These are phyloP conservation scores for Harpalus rubripes DNA, from an alignment of 2,888 invertebrate species.

Conservation along the genomic window DNA sequence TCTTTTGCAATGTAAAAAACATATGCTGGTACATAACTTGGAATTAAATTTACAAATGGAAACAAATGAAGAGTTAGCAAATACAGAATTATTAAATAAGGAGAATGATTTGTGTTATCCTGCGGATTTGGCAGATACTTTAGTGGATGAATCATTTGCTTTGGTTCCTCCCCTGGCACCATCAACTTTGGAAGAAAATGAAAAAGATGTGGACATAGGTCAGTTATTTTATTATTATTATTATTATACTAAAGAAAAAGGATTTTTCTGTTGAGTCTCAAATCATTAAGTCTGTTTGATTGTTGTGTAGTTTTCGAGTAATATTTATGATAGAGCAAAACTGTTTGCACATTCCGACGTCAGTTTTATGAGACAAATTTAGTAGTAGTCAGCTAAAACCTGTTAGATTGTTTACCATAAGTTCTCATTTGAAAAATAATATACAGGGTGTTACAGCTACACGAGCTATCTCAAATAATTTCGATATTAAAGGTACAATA, in stretches of 20 bases:
- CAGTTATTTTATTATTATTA: constrained; percentile 2
- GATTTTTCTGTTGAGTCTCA: not conserved
- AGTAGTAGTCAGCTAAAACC: too few species aligned
- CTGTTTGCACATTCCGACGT: too few species aligned
- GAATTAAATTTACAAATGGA: constrained; percentile 54
- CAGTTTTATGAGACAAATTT: too few species aligned
- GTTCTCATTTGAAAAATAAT: too few species aligned
- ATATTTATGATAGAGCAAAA: too few species aligned
- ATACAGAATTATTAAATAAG: constrained; percentile 26
- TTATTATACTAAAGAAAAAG: too few species aligned
- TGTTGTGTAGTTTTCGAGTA: too few species aligned
- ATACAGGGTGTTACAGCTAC: too few species aligned
- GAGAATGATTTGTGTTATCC: constrained; percentile 47
- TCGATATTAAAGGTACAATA: too few species aligned
- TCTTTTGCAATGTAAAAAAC: constrained; percentile 79
- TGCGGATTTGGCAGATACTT: constrained; percentile 66
- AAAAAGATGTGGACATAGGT: constrained; percentile 26
- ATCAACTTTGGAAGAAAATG: constrained; percentile 39
- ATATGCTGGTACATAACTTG: constrained; percentile 81
- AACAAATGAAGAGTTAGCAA: constrained; percentile 43
- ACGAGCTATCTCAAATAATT: too few species aligned
- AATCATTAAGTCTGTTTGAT: too few species aligned
- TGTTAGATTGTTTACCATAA: too few species aligned
- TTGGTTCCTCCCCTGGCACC: constrained; percentile 1
- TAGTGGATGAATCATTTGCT: constrained; percentile 68